phyloP scores from a whole-genome alignment of 2,113 vertebrate species.

The Vidua chalybeata region DNA sequence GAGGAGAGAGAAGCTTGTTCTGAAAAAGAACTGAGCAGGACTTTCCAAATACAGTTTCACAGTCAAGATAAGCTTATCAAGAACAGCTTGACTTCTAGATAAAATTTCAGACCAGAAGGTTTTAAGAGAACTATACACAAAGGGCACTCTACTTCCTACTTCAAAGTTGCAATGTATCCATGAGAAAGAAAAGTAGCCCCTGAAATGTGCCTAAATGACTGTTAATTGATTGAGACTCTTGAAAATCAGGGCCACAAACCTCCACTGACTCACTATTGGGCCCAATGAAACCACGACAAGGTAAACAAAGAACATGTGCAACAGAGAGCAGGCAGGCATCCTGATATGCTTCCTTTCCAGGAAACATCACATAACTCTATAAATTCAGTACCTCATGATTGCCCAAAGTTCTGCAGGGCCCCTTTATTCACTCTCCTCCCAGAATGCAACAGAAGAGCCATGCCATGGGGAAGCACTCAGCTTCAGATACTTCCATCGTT shows the following conservation, averaged over 20 bases:
- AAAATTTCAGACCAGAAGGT: neutral
- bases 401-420: neutral
- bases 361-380: neutral
- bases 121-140: neutral
- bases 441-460: neutral
- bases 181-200: neutral
- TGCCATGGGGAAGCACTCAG: neutral
- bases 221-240: neutral
- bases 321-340: neutral
- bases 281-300: neutral
- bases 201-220: neutral
- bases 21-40: neutral
- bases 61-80: neutral
- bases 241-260: neutral
- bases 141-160: neutral
- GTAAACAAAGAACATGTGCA: neutral
- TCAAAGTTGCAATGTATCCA: neutral
- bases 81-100: neutral
- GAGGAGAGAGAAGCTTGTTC: neutral
- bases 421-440: neutral
- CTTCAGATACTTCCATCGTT: neutral
- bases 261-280: neutral
- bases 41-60: neutral
- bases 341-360: neutral
- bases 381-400: neutral